Evolutionary conservation across 2,888 invertebrate species (phyloP).

Genomic region (Epistrophella euchroma): DNA sequence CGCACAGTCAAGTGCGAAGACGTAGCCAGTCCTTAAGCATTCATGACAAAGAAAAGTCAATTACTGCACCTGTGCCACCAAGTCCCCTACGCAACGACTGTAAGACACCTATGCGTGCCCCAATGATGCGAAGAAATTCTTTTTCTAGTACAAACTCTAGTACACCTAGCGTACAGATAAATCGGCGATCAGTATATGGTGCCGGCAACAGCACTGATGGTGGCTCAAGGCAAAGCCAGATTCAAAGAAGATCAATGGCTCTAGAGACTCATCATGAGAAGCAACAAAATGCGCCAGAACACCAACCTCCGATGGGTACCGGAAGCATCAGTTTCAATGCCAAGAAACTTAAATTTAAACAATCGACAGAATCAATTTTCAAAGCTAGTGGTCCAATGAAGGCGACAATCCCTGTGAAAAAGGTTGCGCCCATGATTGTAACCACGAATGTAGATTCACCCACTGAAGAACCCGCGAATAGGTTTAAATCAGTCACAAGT

Average conservation of each 20-base stretch:
- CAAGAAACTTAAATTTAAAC: constrained; percentile 76
- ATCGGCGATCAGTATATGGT: constrained; percentile 63
- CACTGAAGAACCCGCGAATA: constrained; percentile 30
- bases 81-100: constrained; percentile 63
- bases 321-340: constrained; percentile 74
- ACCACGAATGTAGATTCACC: constrained; percentile 76
- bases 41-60: constrained; percentile 77
- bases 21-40: constrained; percentile 79
- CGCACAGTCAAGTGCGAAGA: constrained; percentile 69
- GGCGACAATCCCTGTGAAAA: constrained; percentile 79
- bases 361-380: constrained; percentile 76
- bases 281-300: constrained; percentile 55
- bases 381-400: constrained; percentile 78
- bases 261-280: constrained; percentile 76
- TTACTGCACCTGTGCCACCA: background rate
- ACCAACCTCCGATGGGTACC: constrained; percentile 56
- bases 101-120: constrained; percentile 76
- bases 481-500: constrained; percentile 72
- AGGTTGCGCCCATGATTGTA: constrained; percentile 77
- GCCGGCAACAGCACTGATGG: constrained; percentile 12
- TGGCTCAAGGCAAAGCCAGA: constrained; percentile 45
- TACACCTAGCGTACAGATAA: constrained; percentile 55
- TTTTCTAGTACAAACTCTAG: constrained; percentile 77
- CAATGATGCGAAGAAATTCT: constrained; percentile 77
- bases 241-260: constrained; percentile 53